Evolutionary conservation across 2,113 vertebrate genomes (phyloP).

Genomic region (Cygnus buccinator): DNA sequence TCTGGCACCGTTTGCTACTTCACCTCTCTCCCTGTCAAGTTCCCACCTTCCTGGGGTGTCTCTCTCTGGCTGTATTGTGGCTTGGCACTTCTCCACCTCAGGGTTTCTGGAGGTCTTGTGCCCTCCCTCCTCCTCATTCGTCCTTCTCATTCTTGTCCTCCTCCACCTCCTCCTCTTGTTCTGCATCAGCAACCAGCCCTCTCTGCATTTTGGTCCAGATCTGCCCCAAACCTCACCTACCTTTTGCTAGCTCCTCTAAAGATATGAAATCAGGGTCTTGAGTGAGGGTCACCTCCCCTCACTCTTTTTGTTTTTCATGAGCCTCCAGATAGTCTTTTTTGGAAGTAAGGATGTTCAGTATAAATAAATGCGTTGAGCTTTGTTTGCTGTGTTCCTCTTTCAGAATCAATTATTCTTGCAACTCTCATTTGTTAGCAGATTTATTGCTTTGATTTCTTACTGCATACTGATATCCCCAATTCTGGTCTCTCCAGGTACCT

Average conservation of each 20-base stretch:
- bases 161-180: neutral
- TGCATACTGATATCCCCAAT: neutral
- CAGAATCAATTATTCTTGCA: constrained; percentile 2
- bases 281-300: neutral
- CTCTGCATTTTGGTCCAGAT: neutral
- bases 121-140: neutral
- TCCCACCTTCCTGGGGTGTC: fast-evolving
- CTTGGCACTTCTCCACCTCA: neutral
- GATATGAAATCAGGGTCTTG: neutral
- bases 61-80: neutral
- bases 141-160: neutral
- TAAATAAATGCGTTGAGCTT: neutral
- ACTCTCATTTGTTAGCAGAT: constrained; percentile 9
- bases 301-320: neutral
- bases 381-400: neutral
- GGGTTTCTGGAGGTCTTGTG: neutral
- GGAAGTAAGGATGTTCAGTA: neutral
- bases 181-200: neutral
- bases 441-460: neutral
- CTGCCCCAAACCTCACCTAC: neutral
- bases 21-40: neutral
- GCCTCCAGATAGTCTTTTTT: neutral
- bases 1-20: neutral
- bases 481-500: neutral
- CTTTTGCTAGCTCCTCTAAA: neutral